phyloP scores from a whole-genome alignment of 2,888 invertebrate genomes.

The Diadegma fenestrale region DNA sequence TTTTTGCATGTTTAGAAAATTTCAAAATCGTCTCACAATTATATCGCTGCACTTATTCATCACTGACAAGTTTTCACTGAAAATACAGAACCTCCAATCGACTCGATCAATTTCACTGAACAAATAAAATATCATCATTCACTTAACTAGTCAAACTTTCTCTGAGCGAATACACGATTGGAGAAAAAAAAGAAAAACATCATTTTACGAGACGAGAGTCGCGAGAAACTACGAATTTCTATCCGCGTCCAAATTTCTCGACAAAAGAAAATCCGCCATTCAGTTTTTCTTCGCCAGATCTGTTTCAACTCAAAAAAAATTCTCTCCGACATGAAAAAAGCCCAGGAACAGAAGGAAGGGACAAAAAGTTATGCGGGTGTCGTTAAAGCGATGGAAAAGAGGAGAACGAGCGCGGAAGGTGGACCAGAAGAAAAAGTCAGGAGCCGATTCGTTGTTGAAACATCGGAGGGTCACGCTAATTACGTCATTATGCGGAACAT shows the following conservation, averaged over 20 bases:
- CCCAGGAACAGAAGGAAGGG: background rate
- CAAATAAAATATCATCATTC: background rate
- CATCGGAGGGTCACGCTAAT: conserved; percentile 78
- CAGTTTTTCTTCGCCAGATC: background rate
- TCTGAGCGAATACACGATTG: background rate
- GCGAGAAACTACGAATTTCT: background rate
- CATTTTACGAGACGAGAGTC: background rate
- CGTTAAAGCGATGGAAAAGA: conserved; percentile 47
- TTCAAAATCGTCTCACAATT: conserved; percentile 21
- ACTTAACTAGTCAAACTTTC: conserved; percentile 1
- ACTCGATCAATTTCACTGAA: background rate
- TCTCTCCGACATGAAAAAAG: background rate
- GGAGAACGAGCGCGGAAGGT: conserved; percentile 34
- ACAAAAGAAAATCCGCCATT: background rate
- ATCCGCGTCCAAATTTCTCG: no score
- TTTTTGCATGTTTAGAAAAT: conserved; percentile 33
- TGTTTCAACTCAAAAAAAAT: background rate
- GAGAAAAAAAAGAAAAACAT: background rate
- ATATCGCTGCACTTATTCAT: conserved; percentile 11
- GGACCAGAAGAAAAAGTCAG: conserved; percentile 63
- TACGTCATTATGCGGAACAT: conserved; percentile 81
- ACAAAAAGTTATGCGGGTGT: conserved; percentile 45
- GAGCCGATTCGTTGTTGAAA: conserved; percentile 49
- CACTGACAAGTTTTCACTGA: background rate
- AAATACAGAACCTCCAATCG: background rate